Conservation (phyloP, 2,797 vertebrate genomes). For the Coccyzus lansbergi region DNA sequence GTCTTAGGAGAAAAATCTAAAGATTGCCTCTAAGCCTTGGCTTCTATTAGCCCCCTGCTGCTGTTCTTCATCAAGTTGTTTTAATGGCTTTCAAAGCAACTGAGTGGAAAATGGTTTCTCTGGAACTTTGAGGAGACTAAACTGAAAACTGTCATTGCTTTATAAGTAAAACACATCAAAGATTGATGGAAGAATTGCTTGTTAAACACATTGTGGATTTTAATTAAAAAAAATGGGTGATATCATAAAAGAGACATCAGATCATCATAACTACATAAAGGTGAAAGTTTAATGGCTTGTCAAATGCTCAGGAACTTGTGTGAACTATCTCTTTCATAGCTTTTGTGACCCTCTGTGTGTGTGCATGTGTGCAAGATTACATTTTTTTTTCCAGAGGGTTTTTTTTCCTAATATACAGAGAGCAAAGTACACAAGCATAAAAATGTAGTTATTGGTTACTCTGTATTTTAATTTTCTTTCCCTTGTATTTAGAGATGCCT, state of each 20-base stretch:
- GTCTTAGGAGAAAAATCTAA: constrained; percentile 66
- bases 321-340: constrained; percentile 26
- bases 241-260: constrained; percentile 46
- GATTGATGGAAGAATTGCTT: constrained; percentile 57
- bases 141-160: constrained; percentile 62
- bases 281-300: constrained; percentile 52
- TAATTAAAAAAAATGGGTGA: constrained; percentile 46
- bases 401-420: background rate
- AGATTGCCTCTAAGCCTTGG: constrained; percentile 69
- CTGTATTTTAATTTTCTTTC: background rate
- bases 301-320: constrained; percentile 22
- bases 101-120: constrained; percentile 75
- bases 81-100: constrained; percentile 75
- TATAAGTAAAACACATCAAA: constrained; percentile 61
- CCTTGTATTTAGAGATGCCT: background rate
- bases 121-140: constrained; percentile 65
- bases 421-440: background rate
- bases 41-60: constrained; percentile 74
- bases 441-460: background rate
- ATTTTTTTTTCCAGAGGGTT: background rate
- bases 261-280: constrained; percentile 35
- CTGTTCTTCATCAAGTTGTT: constrained; percentile 73
- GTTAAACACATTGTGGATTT: constrained; percentile 52
- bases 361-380: background rate
- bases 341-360: constrained; percentile 14